A percentile compares a stretch with the other conserved stretches of the same genome.
These are phyloP conservation scores for Alcis repandata DNA, from an alignment of 2,888 invertebrate genomes.

Conservation along the genomic window DNA sequence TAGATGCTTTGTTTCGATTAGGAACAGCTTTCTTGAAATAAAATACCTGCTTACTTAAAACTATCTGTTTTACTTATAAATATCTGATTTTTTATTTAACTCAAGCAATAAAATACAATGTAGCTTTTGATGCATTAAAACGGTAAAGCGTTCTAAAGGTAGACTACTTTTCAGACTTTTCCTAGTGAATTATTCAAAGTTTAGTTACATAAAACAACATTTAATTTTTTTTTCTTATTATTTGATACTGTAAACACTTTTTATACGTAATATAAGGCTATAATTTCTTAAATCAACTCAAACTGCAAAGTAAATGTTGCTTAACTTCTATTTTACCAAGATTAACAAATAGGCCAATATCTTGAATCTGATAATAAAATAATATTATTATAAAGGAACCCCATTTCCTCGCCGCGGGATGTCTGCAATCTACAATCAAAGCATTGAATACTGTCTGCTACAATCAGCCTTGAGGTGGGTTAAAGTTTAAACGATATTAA, in stretches of 20 bases:
- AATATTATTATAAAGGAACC: slow-evolving; percentile 8
- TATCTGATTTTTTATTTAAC: too few relatives aligned
- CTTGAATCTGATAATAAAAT: slow-evolving; percentile 19
- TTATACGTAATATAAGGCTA: too few relatives aligned
- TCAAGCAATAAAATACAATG: too few relatives aligned
- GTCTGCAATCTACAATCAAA: slow-evolving; percentile 62
- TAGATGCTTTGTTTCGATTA: neutral
- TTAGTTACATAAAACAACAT: too few relatives aligned
- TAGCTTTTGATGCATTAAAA: too few relatives aligned
- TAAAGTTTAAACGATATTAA: slow-evolving; percentile 57
- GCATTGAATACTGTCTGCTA: slow-evolving; percentile 57
- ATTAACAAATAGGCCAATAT: slow-evolving; percentile 26
- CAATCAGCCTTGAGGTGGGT: slow-evolving; percentile 58
- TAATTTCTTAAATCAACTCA: neutral
- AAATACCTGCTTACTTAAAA: too few relatives aligned
- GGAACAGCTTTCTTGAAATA: neutral
- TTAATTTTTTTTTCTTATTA: too few relatives aligned
- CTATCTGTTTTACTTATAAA: too few relatives aligned
- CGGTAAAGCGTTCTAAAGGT: too few relatives aligned
- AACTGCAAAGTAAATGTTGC: neutral
- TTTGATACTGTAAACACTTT: too few relatives aligned
- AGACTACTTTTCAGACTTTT: too few relatives aligned
- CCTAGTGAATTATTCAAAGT: too few relatives aligned
- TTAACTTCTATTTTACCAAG: neutral
- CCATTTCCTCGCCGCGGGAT: slow-evolving; percentile 53